Percentiles rank a stretch among this genome's conserved stretches.
Conservation (phyloP, 2,888 invertebrate genomes). For the Sclerodermus sp. region DNA sequence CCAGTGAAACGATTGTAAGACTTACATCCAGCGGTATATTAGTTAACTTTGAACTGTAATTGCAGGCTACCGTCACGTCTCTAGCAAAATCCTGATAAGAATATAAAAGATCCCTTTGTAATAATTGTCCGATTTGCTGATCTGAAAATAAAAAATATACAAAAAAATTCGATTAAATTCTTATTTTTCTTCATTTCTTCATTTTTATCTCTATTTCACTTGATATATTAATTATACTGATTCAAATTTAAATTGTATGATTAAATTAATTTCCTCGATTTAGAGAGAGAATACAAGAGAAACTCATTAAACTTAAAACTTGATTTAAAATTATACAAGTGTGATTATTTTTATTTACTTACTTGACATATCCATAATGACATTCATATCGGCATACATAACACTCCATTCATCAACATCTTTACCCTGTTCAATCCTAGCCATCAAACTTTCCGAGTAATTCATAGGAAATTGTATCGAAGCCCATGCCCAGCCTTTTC, state of each 20-base stretch:
- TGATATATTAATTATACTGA: too few relatives aligned
- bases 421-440: slow-evolving; percentile 65
- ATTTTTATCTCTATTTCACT: too few relatives aligned
- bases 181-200: neutral
- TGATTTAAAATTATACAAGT: neutral
- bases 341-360: too few relatives aligned
- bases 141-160: slow-evolving; percentile 62
- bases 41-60: slow-evolving; percentile 67
- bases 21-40: slow-evolving; percentile 67
- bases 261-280: neutral
- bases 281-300: neutral
- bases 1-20: too few relatives aligned
- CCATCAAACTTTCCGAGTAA: slow-evolving; percentile 71
- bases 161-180: neutral
- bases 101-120: slow-evolving; percentile 73
- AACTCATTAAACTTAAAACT: neutral
- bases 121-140: slow-evolving; percentile 83
- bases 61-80: slow-evolving; percentile 66
- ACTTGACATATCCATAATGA: slow-evolving; percentile 87
- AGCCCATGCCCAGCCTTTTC: slow-evolving; percentile 74
- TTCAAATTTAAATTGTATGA: too few relatives aligned
- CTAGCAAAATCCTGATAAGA: slow-evolving; percentile 75
- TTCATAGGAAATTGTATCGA: slow-evolving; percentile 74
- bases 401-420: slow-evolving; percentile 65
- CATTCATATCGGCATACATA: slow-evolving; percentile 67